These are phyloP conservation scores for Cydia splendana DNA, from an alignment of 1,140 invertebrate genomes.

Conservation along the genomic window DNA sequence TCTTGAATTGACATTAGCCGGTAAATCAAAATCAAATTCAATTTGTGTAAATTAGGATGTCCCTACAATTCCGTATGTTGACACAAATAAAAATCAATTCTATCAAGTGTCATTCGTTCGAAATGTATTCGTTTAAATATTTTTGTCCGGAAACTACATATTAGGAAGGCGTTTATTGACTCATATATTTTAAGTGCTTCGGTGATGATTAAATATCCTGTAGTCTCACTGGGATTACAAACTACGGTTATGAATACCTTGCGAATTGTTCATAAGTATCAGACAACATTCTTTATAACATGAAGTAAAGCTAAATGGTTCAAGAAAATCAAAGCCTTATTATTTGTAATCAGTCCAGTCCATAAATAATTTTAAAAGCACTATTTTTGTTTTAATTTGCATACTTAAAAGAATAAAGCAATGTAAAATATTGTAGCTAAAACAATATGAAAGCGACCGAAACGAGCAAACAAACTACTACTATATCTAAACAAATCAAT, in stretches of 20 bases:
- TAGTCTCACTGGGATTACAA: constrained; percentile 59
- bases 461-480: neutral
- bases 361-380: no score
- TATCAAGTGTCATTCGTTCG: constrained; percentile 53
- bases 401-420: no score
- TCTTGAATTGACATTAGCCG: constrained; percentile 13
- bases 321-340: neutral
- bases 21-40: constrained; percentile 33
- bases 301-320: neutral
- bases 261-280: constrained; percentile 2
- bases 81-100: constrained; percentile 41
- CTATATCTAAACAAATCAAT: neutral
- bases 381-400: no score
- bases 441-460: neutral
- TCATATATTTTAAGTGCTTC: constrained; percentile 70
- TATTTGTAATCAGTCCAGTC: no score
- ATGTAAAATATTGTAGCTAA: neutral
- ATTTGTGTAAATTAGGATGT: constrained; percentile 37
- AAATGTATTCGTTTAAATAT: constrained; percentile 66
- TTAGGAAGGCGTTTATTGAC: constrained; percentile 63
- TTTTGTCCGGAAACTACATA: constrained; percentile 71
- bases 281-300: neutral
- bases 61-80: constrained; percentile 28
- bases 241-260: neutral
- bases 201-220: constrained; percentile 76